Conservation (phyloP, 1,140 invertebrate genomes). For the Hermetia illucens region DNA sequence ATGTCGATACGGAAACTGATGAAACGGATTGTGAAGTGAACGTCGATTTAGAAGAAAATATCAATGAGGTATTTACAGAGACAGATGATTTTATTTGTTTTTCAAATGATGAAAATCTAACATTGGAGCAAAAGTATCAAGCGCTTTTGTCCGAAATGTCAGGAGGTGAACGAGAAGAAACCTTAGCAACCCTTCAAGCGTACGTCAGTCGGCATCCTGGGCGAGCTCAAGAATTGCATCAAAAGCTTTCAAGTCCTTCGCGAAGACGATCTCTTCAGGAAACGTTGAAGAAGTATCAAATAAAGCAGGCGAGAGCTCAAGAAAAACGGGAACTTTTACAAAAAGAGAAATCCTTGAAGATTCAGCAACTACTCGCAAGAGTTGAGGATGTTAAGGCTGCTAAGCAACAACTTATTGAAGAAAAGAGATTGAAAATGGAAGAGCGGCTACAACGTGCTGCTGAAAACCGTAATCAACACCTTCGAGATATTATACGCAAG, state of each 20-base stretch:
- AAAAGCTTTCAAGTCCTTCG: conserved; percentile 83
- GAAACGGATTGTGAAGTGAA: conserved; percentile 42
- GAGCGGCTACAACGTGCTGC: conserved; percentile 76
- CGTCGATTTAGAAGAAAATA: conserved; percentile 16
- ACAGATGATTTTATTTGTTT: conserved; percentile 10
- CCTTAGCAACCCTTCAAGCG: conserved; percentile 57
- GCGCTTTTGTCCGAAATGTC: conserved; percentile 60
- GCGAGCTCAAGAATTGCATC: conserved; percentile 77
- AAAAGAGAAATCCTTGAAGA: conserved; percentile 69
- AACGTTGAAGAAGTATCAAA: conserved; percentile 64
- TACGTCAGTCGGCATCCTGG: conserved; percentile 75
- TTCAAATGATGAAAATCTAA: conserved; percentile 25
- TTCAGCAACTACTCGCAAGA: conserved; percentile 72
- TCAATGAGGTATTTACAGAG: conserved; percentile 6
- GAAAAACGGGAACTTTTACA: conserved; percentile 63
- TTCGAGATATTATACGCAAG: conserved; percentile 73
- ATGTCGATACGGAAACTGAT: conserved; percentile 67
- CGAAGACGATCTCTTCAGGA: conserved; percentile 67
- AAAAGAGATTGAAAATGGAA: conserved; percentile 72
- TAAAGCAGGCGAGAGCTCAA: conserved; percentile 74
- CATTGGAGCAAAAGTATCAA: conserved; percentile 48
- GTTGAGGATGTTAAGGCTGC: conserved; percentile 84
- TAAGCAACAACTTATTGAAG: conserved; percentile 72
- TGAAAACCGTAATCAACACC: conserved; percentile 69
- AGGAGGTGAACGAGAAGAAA: conserved; percentile 64